A percentile compares a stretch with the other conserved stretches of the same genome.
Conservation (phyloP, 2,113 vertebrate species). For the Burhinus bistriatus region DNA sequence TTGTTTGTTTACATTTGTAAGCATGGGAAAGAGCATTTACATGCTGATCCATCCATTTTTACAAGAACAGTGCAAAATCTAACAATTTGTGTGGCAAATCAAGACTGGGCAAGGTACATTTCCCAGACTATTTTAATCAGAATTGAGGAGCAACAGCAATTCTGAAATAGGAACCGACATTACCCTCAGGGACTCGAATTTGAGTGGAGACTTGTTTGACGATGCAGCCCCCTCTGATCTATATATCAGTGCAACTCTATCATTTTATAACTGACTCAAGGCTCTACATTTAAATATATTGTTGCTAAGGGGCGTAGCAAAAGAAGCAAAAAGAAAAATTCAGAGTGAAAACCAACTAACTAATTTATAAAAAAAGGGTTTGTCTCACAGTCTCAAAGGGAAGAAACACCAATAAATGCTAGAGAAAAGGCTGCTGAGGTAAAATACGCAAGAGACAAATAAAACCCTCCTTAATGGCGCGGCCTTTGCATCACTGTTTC, state of each 20-base stretch:
- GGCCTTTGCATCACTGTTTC: slow-evolving; percentile 8
- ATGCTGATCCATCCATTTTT: neutral
- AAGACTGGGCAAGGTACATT: neutral
- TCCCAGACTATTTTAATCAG: neutral
- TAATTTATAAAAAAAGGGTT: neutral
- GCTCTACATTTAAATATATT: neutral
- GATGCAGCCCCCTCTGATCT: neutral
- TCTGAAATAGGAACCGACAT: neutral
- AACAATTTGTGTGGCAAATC: neutral
- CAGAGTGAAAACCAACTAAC: neutral
- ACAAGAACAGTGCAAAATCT: neutral
- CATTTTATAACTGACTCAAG: neutral
- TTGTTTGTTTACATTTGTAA: neutral
- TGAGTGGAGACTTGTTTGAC: neutral
- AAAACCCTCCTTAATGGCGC: neutral
- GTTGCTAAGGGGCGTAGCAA: neutral
- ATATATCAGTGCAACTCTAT: neutral
- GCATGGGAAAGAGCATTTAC: neutral
- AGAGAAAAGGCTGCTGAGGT: neutral
- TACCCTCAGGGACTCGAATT: neutral
- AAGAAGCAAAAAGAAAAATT: neutral
- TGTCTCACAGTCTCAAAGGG: neutral
- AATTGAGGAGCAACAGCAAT: neutral
- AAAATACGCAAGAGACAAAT: neutral
- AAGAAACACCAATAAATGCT: neutral